phyloP scores from a whole-genome alignment of 2,797 vertebrate genomes.

The Phoebastria nigripes region DNA sequence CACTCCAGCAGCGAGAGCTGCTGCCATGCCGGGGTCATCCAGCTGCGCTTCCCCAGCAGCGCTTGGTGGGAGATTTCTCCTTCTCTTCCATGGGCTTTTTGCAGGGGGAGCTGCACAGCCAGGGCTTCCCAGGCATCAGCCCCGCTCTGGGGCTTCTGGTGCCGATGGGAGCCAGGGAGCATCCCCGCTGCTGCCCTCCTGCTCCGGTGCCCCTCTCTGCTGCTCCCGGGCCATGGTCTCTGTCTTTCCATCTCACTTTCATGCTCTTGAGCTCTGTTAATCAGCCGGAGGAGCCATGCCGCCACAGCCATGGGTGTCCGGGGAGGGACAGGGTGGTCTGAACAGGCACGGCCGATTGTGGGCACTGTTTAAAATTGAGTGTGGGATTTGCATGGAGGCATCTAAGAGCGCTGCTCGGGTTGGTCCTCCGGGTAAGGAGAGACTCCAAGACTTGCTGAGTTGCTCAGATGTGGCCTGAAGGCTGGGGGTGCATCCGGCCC shows the following conservation, averaged over 20 bases:
- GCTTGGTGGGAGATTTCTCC: background rate
- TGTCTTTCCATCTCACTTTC: background rate
- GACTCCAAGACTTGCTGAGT: fast-evolving
- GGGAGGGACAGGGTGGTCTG: background rate
- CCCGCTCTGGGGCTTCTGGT: background rate
- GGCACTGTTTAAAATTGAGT: fast-evolving
- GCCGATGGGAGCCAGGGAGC: background rate
- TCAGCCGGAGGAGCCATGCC: background rate
- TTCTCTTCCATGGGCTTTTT: background rate
- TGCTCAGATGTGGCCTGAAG: background rate
- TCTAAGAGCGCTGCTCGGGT: fast-evolving
- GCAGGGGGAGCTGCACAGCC: background rate
- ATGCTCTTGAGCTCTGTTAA: background rate
- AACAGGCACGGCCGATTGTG: fast-evolving
- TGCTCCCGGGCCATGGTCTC: background rate
- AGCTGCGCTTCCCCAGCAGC: fast-evolving
- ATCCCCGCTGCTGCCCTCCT: background rate
- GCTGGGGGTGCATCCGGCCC: background rate
- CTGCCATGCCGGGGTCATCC: fast-evolving
- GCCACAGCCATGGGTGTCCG: background rate
- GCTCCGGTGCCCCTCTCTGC: background rate
- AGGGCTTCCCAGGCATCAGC: background rate
- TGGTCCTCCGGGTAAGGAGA: background rate
- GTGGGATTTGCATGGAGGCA: background rate
- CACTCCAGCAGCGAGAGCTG: background rate